These are phyloP conservation scores for Euschistus heros DNA, from an alignment of 1,140 invertebrate genomes.

Conservation along the genomic window DNA sequence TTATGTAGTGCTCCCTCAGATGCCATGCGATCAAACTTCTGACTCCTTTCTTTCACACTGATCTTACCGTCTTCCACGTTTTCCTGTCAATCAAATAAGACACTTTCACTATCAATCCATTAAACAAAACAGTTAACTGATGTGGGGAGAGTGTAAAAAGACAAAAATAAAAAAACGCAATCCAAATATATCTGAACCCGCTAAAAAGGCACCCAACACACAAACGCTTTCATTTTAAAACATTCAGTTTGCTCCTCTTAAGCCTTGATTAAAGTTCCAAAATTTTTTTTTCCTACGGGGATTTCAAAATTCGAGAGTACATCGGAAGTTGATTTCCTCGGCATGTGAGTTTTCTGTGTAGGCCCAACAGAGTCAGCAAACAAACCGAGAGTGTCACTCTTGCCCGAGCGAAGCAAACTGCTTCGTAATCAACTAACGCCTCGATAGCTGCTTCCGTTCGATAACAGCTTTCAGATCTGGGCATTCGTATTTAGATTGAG, in stretches of 20 bases:
- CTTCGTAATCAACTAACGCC: too few relatives aligned
- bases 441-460: too few relatives aligned
- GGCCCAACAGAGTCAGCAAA: too few relatives aligned
- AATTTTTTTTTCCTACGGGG: slow-evolving; percentile 5
- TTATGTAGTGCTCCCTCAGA: slow-evolving; percentile 57
- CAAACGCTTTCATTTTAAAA: slow-evolving; percentile 21
- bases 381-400: too few relatives aligned
- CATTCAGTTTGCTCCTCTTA: not conserved
- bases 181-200: slow-evolving; percentile 1
- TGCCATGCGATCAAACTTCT: slow-evolving; percentile 84
- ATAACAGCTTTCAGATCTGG: too few relatives aligned
- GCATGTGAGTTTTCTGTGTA: too few relatives aligned
- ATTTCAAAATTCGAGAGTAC: too few relatives aligned
- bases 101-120: not conserved
- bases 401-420: too few relatives aligned
- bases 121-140: too few relatives aligned
- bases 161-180: not conserved
- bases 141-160: too few relatives aligned
- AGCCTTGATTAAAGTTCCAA: not conserved
- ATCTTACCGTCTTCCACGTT: slow-evolving; percentile 43
- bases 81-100: not conserved
- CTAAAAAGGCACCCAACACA: not conserved
- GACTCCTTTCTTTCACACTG: slow-evolving; percentile 81
- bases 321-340: too few relatives aligned
- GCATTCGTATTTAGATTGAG: too few relatives aligned